A percentile compares a stretch with the other conserved stretches of the same genome.
These are phyloP conservation scores for Typhlomys cinereus DNA, from an alignment of 2,113 vertebrate species.

Conservation along the genomic window DNA sequence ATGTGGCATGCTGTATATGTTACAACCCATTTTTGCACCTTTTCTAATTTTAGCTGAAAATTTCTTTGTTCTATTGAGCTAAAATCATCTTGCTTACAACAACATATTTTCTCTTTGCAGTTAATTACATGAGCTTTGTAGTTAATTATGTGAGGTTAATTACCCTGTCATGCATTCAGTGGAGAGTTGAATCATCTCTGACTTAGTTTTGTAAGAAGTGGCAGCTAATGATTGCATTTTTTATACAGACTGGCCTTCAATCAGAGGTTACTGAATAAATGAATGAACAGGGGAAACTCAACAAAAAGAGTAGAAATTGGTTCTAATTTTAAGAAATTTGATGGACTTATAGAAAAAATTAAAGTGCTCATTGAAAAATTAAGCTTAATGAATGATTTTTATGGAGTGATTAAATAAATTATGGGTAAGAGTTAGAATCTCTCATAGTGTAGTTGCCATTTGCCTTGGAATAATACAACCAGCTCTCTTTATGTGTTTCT, in stretches of 20 bases:
- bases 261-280: not conserved
- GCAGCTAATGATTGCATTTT: not conserved
- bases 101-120: not conserved
- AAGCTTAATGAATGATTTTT: not conserved
- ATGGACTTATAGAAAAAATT: not conserved
- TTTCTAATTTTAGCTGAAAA: not conserved
- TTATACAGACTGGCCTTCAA: not conserved
- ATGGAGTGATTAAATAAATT: not conserved
- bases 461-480: not conserved
- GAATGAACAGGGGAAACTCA: not conserved
- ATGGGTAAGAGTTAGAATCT: not conserved
- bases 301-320: not conserved
- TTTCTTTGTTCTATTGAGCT: not conserved
- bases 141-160: not conserved
- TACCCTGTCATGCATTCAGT: conserved; percentile 24
- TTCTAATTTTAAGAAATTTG: not conserved
- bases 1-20: not conserved
- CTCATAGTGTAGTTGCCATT: not conserved
- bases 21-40: not conserved
- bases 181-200: not conserved
- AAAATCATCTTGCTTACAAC: not conserved
- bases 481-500: not conserved
- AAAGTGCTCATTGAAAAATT: conserved; percentile 14
- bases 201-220: not conserved
- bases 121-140: not conserved